Conservation (phyloP, 1,140 invertebrate species). For the Drosophila arawakana region DNA sequence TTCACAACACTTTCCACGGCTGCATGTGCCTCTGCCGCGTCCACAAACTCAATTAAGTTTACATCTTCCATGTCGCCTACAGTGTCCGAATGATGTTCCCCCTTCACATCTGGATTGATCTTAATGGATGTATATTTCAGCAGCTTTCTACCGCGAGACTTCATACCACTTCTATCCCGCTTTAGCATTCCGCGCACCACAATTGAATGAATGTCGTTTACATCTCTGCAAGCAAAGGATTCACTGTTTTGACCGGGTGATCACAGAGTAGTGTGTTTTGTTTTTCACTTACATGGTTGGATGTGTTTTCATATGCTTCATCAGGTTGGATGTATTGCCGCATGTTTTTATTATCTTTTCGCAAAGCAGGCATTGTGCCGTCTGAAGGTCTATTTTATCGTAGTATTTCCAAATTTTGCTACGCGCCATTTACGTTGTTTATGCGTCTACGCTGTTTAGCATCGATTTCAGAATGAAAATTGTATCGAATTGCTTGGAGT, state of each 20-base stretch:
- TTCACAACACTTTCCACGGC: conserved; percentile 33
- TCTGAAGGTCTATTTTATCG: conserved; percentile 50
- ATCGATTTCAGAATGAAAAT: conserved; percentile 28
- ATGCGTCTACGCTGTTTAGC: conserved; percentile 26
- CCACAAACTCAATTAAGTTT: conserved; percentile 39
- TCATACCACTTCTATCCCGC: conserved; percentile 17
- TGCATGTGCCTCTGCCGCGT: conserved; percentile 16
- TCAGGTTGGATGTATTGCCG: conserved; percentile 56
- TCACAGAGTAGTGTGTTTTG: background rate
- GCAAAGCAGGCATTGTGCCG: conserved; percentile 55
- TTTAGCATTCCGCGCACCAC: conserved; percentile 55
- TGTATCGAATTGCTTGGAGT: conserved; percentile 1
- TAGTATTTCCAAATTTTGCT: conserved; percentile 66
- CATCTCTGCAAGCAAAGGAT: conserved; percentile 44
- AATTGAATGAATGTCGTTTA: conserved; percentile 48
- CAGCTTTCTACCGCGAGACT: conserved; percentile 9
- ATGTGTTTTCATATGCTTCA: conserved; percentile 63
- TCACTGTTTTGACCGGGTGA: background rate
- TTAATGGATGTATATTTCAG: conserved; percentile 26
- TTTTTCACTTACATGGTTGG: conserved; percentile 47
- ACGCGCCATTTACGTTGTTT: conserved; percentile 55
- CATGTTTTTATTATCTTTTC: conserved; percentile 58
- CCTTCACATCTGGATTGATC: conserved; percentile 11
- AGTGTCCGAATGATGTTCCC: background rate
- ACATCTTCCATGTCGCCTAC: conserved; percentile 23